Evolutionary conservation across 1,140 invertebrate species (phyloP), one percentile per base, ranked within the genome.

Genomic region (Magallana angulata): DNA sequence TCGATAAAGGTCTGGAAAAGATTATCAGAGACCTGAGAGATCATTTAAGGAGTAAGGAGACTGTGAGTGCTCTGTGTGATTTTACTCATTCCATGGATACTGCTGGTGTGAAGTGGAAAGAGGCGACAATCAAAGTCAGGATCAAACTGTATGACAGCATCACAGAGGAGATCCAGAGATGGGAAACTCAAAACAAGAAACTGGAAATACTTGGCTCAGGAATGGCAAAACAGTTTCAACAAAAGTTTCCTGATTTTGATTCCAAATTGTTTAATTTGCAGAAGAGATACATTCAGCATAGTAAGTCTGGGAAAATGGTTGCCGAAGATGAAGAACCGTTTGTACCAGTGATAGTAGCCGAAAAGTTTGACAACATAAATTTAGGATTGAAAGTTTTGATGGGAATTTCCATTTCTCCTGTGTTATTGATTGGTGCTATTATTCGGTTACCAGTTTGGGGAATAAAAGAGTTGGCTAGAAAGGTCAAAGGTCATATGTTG

Each of bases 231-330:
- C 85, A 82, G 3, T 88, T 91, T 60, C 81, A 83, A 11, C 82
- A 86, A 30, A 86, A 90, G 16, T 91, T 91, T 88, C 91, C 91
- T 12, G 82, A 87, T n/a, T 90, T 91, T 89, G 84, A 90, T 56
- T 80, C 64, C 6, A 85, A 89, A 57, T 59, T 91, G 16, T 89
- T 82, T 82, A 30, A 82, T 56, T 84, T 82, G 58, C 86, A 91
- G 58, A 76, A 76, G 68, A 88, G 88, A 59, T 76, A 82, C 12
- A 83, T 87, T 81, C 59, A 57, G n/a, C 58, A 57, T 57, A 83
- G 6, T 64, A 9, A 57, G 7, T 57, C 58, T 57, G 62, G 48
- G 71, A 58, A 48, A 30, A 60, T 36, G 36, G 5, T 80, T 57
- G 48, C 36, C 5, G 56, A 86, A 4, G 83, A 89, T 8, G 76